Evolutionary conservation across 2,888 invertebrate genomes (phyloP).

Genomic region (Agrochola lychnidis): DNA sequence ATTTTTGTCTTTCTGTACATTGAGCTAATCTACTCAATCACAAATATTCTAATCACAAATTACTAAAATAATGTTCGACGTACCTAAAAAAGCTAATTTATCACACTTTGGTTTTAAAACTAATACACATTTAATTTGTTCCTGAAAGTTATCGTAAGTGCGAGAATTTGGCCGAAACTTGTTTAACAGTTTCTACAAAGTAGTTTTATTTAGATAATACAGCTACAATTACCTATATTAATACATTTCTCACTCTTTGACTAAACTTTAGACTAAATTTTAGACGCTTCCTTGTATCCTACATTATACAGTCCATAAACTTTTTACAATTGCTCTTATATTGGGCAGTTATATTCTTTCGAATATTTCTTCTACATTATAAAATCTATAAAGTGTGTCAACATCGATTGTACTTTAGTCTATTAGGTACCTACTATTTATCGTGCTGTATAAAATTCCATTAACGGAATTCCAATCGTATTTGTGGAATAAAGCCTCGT

Average conservation of each 20-base stretch:
- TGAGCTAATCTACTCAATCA: slow-evolving; percentile 73
- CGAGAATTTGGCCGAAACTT: slow-evolving; percentile 60
- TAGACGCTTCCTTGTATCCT: slow-evolving; percentile 25
- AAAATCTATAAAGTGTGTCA: slow-evolving; percentile 29
- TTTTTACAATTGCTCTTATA: slow-evolving; percentile 46
- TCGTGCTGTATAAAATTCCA: slow-evolving; percentile 30
- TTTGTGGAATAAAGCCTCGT: slow-evolving; percentile 3
- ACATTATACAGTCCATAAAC: slow-evolving; percentile 36
- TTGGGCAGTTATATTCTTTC: slow-evolving; percentile 37
- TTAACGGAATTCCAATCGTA: slow-evolving; percentile 14
- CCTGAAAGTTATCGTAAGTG: slow-evolving; percentile 53
- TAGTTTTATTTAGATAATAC: slow-evolving; percentile 42
- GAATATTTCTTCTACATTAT: slow-evolving; percentile 23
- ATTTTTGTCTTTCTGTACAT: slow-evolving; percentile 75
- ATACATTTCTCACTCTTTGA: slow-evolving; percentile 76
- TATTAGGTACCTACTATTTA: slow-evolving; percentile 31
- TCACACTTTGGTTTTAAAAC: slow-evolving; percentile 76
- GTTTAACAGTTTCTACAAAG: slow-evolving; percentile 44
- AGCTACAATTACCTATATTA: slow-evolving; percentile 36
- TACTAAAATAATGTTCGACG: slow-evolving; percentile 60
- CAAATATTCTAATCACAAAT: slow-evolving; percentile 64
- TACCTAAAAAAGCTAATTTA: slow-evolving; percentile 74
- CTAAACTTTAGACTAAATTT: slow-evolving; percentile 58
- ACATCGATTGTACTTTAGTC: slow-evolving; percentile 27
- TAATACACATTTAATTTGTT: slow-evolving; percentile 60